A percentile compares a stretch with the other conserved stretches of the same genome.
phyloP scores from a whole-genome alignment of 2,888 invertebrate genomes.

The Mythimna pallens region DNA sequence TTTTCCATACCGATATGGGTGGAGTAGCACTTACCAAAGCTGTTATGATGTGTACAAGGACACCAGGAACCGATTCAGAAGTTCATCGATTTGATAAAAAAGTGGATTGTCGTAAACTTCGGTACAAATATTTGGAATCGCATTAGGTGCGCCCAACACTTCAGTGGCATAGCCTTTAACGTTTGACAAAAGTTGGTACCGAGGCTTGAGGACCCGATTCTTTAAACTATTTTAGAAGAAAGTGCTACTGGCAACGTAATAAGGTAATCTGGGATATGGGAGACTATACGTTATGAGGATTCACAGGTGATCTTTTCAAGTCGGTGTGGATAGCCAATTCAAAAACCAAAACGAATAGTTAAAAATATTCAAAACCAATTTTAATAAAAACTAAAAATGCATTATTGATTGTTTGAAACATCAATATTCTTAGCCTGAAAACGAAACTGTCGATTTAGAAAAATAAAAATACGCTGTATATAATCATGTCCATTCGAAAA shows the following conservation, averaged over 20 bases:
- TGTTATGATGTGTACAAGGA: slow-evolving; percentile 44
- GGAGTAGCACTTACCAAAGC: slow-evolving; percentile 36
- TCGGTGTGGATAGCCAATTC: too few species aligned
- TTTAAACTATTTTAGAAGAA: too few species aligned
- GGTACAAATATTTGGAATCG: slow-evolving; percentile 50
- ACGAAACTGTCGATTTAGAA: too few species aligned
- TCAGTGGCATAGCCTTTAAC: not conserved
- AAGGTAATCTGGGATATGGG: not conserved
- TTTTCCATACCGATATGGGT: slow-evolving; percentile 44
- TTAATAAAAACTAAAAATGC: too few species aligned
- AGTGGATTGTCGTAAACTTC: slow-evolving; percentile 38
- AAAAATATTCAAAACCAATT: too few species aligned
- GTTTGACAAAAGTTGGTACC: not conserved
- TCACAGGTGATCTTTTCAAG: too few species aligned
- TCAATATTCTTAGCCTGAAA: too few species aligned
- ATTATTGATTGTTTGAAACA: too few species aligned
- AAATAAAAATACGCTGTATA: too few species aligned
- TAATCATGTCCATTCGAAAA: too few species aligned
- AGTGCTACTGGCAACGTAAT: not conserved
- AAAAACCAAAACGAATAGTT: too few species aligned
- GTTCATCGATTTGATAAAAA: slow-evolving; percentile 51
- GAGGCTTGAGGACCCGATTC: not conserved
- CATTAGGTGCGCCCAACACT: slow-evolving; percentile 17
- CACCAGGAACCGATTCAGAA: slow-evolving; percentile 55
- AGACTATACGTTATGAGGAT: not conserved